Evolutionary conservation across 2,888 invertebrate species (phyloP).

Genomic region (Syrista parreyssii): DNA sequence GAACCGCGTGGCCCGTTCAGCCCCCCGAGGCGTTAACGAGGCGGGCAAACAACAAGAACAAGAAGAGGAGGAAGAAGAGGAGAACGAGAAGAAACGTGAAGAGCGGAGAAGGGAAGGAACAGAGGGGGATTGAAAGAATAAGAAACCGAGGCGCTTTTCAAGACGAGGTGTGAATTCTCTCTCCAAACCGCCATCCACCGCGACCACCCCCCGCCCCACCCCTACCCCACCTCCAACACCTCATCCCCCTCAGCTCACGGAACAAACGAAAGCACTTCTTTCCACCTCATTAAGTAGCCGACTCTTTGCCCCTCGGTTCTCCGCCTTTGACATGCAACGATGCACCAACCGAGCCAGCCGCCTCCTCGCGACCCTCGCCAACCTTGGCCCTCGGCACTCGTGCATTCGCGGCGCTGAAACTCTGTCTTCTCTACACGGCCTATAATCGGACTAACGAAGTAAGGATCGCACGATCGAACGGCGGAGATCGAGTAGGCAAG

Average conservation of each 20-base stretch:
- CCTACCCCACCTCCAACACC: not conserved
- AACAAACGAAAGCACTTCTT: constrained; percentile 28
- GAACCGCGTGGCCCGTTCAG: not conserved
- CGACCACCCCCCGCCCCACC: not conserved
- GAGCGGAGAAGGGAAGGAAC: constrained; percentile 13
- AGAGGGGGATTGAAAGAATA: constrained; percentile 18
- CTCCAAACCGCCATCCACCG: constrained; percentile 22
- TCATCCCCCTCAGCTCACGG: constrained; percentile 8
- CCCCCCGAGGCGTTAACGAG: constrained; percentile 54
- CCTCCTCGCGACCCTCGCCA: constrained; percentile 31
- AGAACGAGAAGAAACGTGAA: constrained; percentile 7
- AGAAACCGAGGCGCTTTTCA: constrained; percentile 43
- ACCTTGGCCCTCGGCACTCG: too few species aligned
- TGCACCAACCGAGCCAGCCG: not conserved
- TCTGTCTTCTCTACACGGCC: too few species aligned
- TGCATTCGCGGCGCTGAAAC: too few species aligned
- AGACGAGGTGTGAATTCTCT: constrained; percentile 46
- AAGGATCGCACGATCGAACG: too few species aligned
- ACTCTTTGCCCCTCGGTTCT: constrained; percentile 16
- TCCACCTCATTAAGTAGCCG: constrained; percentile 48
- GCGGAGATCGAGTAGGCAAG: constrained; percentile 10
- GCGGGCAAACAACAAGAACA: constrained; percentile 47
- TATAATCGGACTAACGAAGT: too few species aligned
- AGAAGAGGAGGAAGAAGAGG: constrained; percentile 31
- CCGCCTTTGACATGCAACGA: constrained; percentile 29